Evolutionary conservation across 1,140 invertebrate species (phyloP).

Genomic region (Heliconius hermathena): DNA sequence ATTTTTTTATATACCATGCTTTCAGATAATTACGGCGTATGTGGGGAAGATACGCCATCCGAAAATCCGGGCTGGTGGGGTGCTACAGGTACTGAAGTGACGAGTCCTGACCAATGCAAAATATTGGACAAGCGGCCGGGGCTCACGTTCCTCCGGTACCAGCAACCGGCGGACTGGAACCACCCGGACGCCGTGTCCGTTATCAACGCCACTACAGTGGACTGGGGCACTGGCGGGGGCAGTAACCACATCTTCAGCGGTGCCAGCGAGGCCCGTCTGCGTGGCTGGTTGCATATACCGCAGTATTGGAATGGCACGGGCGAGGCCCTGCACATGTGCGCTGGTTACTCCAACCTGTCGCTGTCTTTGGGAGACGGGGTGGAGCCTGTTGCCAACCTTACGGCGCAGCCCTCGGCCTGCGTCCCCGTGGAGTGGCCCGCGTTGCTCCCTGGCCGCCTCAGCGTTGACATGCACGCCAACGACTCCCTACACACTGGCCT

Average conservation of each 20-base stretch:
- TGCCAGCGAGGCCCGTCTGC: slow-evolving; percentile 87
- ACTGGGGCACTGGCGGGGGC: slow-evolving; percentile 87
- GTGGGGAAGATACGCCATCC: slow-evolving; percentile 90
- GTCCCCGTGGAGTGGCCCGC: slow-evolving; percentile 83
- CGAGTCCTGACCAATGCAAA: slow-evolving; percentile 89
- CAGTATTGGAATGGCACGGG: slow-evolving; percentile 85
- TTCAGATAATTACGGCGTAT: slow-evolving; percentile 90
- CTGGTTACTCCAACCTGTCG: slow-evolving; percentile 82
- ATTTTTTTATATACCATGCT: neutral
- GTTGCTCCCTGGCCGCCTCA: slow-evolving; percentile 82
- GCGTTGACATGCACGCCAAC: slow-evolving; percentile 88
- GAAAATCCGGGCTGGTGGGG: slow-evolving; percentile 95
- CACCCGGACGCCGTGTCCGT: slow-evolving; percentile 93
- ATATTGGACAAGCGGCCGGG: slow-evolving; percentile 91
- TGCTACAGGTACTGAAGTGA: slow-evolving; percentile 89
- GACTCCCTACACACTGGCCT: slow-evolving; percentile 80
- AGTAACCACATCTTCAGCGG: slow-evolving; percentile 86
- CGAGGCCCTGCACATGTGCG: slow-evolving; percentile 88
- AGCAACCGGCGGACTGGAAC: slow-evolving; percentile 91
- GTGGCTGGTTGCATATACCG: slow-evolving; percentile 91
- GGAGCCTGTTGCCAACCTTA: slow-evolving; percentile 83
- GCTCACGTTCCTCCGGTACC: slow-evolving; percentile 93
- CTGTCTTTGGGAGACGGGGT: neutral
- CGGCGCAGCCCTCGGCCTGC: slow-evolving; percentile 86
- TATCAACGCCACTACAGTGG: slow-evolving; percentile 91